A percentile compares a stretch with the other conserved stretches of the same genome.
Conservation (phyloP, 2,113 vertebrate genomes). For the Marcusenius ussheri region DNA sequence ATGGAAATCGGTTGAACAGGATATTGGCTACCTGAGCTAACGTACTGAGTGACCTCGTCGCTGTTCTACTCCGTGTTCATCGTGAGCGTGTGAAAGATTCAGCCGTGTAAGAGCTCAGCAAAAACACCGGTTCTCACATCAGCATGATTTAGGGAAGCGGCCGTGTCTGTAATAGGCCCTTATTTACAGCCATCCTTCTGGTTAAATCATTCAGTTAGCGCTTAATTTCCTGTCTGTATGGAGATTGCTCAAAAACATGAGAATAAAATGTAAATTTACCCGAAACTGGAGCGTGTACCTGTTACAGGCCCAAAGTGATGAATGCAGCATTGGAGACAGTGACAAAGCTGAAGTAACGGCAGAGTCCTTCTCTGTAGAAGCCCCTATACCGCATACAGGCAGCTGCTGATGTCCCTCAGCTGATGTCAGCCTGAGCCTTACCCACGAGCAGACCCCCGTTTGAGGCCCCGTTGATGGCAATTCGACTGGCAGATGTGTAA, state of each 20-base stretch:
- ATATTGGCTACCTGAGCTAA: not conserved
- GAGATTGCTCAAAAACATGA: not conserved
- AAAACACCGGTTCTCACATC: not conserved
- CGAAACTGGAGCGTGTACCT: not conserved
- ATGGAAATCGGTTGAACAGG: not conserved
- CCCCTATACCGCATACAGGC: not conserved
- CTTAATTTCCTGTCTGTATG: not conserved
- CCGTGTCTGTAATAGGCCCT: not conserved
- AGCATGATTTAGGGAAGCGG: not conserved
- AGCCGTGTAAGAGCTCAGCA: not conserved
- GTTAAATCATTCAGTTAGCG: not conserved
- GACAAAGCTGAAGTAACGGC: not conserved
- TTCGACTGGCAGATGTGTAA: slow-evolving; percentile 48
- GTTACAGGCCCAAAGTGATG: not conserved
- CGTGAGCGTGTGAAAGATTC: not conserved
- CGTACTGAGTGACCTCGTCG: not conserved
- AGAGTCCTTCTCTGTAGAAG: not conserved
- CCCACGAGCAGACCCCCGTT: slow-evolving; percentile 64
- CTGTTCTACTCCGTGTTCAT: not conserved
- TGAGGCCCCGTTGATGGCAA: slow-evolving; percentile 62
- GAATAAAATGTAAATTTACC: not conserved
- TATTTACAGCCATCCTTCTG: not conserved
- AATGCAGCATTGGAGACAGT: not conserved
- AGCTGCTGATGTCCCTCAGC: not conserved
- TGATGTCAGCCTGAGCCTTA: slow-evolving; percentile 14